Evolutionary conservation across 2,888 invertebrate species (phyloP).

Genomic region (Tetanocera ferruginea): DNA sequence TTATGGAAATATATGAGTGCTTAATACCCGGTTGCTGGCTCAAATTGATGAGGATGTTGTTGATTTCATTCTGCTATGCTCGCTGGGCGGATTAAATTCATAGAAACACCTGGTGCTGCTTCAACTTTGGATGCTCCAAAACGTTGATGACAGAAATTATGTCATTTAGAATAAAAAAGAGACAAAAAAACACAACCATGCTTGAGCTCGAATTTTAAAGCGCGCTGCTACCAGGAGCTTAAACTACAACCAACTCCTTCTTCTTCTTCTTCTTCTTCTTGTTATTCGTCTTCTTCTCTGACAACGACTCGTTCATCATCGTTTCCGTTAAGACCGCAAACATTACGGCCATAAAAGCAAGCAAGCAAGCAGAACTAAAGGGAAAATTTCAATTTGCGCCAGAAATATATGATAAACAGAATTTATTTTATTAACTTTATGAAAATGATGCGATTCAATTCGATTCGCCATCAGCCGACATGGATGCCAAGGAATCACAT

Average conservation of each 20-base stretch:
- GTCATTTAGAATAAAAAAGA: neutral
- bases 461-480: slow-evolving; percentile 7
- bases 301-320: no score
- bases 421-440: slow-evolving; percentile 36
- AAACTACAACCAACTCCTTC: no score
- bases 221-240: no score
- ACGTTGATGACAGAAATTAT: slow-evolving; percentile 14
- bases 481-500: neutral
- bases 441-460: slow-evolving; percentile 25
- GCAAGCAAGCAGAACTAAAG: neutral
- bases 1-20: neutral
- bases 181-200: no score
- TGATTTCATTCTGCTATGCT: neutral
- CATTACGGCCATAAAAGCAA: neutral
- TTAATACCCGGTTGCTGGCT: no score
- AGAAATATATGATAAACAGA: slow-evolving; percentile 27
- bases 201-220: no score
- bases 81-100: neutral
- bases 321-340: no score
- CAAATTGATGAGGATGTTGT: neutral
- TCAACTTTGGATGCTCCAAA: neutral
- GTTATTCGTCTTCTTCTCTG: no score
- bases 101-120: neutral
- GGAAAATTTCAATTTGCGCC: slow-evolving; percentile 29
- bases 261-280: no score